Evolutionary conservation across 1,140 invertebrate genomes (phyloP).

Genomic region (Heliothis subflexa): DNA sequence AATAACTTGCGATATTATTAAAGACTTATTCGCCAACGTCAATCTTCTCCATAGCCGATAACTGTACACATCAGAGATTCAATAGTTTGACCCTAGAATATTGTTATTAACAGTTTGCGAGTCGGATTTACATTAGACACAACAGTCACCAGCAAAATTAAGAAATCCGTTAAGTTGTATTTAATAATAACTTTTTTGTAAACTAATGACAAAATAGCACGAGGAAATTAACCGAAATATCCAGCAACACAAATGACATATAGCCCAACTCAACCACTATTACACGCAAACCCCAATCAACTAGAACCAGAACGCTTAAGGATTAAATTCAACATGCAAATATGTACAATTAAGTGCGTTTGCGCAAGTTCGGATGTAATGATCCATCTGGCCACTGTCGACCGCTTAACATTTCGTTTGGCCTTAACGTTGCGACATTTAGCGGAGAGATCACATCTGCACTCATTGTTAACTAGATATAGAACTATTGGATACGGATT

Average conservation of each 20-base stretch:
- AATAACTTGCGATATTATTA: too few species aligned
- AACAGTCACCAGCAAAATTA: background rate
- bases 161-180: too few species aligned
- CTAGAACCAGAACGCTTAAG: constrained; percentile 44
- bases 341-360: constrained; percentile 48
- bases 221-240: background rate
- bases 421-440: constrained; percentile 69
- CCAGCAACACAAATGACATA: constrained; percentile 4
- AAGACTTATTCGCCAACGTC: too few species aligned
- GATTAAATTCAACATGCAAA: constrained; percentile 48
- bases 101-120: too few species aligned
- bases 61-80: too few species aligned
- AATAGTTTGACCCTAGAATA: too few species aligned
- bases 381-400: constrained; percentile 66
- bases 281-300: constrained; percentile 33
- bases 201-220: background rate
- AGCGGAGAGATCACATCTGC: constrained; percentile 53
- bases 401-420: constrained; percentile 75
- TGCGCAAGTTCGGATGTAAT: constrained; percentile 57
- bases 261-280: constrained; percentile 15
- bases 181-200: background rate
- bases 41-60: too few species aligned
- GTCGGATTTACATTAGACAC: too few species aligned
- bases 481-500: constrained; percentile 22
- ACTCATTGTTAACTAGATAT: constrained; percentile 51